These are phyloP conservation scores for Sycophaga agraensis DNA, from an alignment of 1,140 invertebrate genomes.

Conservation along the genomic window DNA sequence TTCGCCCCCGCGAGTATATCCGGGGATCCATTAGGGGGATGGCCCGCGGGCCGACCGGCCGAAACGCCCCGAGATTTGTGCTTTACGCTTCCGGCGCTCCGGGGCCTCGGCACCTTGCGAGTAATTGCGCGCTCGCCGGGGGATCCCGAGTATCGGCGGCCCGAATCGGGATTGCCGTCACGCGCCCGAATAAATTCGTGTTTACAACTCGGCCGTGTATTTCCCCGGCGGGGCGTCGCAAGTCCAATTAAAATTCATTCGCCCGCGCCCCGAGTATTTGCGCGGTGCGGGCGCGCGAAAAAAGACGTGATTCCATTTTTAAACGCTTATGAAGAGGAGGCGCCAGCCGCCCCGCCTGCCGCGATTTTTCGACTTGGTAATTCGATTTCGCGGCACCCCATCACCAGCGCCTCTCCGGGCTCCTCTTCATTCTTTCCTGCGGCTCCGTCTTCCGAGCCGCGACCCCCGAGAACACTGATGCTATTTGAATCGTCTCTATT, in stretches of 20 bases:
- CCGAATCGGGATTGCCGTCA: constrained; percentile 37
- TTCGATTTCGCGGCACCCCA: background rate
- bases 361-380: background rate
- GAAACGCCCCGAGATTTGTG: constrained; percentile 50
- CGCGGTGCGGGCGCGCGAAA: constrained; percentile 31
- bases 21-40: constrained; percentile 55
- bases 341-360: no score
- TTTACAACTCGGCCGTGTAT: constrained; percentile 38
- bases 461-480: background rate
- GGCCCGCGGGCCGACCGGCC: constrained; percentile 49
- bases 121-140: no score
- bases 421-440: no score
- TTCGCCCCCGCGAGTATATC: constrained; percentile 49
- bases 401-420: no score
- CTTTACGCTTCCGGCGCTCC: constrained; percentile 27
- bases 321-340: background rate
- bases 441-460: no score
- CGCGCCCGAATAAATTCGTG: constrained; percentile 36
- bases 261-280: constrained; percentile 17
- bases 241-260: no score
- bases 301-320: constrained; percentile 43
- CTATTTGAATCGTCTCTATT: background rate
- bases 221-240: no score
- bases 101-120: background rate
- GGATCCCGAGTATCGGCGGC: background rate